Evolutionary conservation across 2,113 vertebrate species (phyloP).

Genomic region (Calidris pugnax): DNA sequence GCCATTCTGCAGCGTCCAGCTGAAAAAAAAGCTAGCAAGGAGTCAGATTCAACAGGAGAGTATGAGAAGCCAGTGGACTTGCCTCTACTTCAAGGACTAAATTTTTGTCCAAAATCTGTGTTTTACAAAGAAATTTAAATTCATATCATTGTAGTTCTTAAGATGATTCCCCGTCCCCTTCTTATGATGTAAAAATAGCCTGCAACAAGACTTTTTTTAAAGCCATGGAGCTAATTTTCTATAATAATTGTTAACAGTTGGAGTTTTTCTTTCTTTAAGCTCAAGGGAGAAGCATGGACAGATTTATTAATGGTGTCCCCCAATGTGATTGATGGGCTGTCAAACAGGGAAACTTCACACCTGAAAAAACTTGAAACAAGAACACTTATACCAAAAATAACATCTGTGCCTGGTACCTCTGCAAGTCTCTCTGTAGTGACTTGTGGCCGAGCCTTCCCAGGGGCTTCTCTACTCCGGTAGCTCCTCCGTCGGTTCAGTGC

Average conservation of each 20-base stretch:
- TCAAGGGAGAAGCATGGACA: slow-evolving; percentile 54
- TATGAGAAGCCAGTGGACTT: neutral
- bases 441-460: neutral
- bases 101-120: neutral
- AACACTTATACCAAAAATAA: slow-evolving; percentile 52
- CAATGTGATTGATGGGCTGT: slow-evolving; percentile 58
- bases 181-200: slow-evolving; percentile 20
- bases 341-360: slow-evolving; percentile 55
- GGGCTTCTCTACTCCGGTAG: neutral
- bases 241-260: slow-evolving; percentile 63
- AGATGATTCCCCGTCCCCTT: neutral
- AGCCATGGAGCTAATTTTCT: slow-evolving; percentile 58
- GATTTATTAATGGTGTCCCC: slow-evolving; percentile 66
- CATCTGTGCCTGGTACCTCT: neutral
- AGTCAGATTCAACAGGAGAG: neutral
- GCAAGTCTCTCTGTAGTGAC: neutral
- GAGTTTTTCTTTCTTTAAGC: slow-evolving; percentile 49
- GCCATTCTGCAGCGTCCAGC: neutral
- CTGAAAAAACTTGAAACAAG: slow-evolving; percentile 63
- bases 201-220: slow-evolving; percentile 53
- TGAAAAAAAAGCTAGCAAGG: neutral
- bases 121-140: neutral
- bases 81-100: neutral
- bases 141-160: neutral
- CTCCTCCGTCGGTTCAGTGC: neutral